Conservation (phyloP, 2,113 vertebrate species). For the Anhinga rufa region DNA sequence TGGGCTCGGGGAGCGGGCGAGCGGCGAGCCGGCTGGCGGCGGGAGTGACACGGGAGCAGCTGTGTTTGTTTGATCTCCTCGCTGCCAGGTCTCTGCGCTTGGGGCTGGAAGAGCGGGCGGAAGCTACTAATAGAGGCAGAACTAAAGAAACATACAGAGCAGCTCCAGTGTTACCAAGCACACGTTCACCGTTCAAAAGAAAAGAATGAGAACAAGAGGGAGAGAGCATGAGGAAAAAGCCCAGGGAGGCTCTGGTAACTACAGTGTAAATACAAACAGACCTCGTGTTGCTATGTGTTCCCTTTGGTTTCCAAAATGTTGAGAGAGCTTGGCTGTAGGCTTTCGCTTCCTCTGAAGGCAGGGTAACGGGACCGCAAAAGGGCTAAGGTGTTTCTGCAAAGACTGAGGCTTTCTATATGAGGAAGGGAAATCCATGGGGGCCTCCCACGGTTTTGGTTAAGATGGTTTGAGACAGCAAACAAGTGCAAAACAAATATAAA, state of each 20-base stretch:
- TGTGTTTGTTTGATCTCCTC: constrained; percentile 72
- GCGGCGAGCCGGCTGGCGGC: not conserved
- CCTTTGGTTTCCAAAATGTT: not conserved
- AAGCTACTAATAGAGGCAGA: constrained; percentile 59
- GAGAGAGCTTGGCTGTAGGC: not conserved
- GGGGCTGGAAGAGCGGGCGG: constrained; percentile 33
- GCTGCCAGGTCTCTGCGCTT: constrained; percentile 36
- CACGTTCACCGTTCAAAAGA: not conserved
- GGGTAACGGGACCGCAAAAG: not conserved
- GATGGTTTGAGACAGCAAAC: not conserved
- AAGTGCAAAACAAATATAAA: not conserved
- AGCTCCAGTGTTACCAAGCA: not conserved
- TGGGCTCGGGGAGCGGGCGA: not conserved
- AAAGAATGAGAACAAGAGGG: not conserved
- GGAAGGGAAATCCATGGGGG: not conserved
- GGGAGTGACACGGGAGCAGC: constrained; percentile 45
- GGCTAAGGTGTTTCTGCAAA: not conserved
- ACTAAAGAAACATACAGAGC: constrained; percentile 44
- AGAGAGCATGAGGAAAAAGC: not conserved
- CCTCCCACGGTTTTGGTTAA: not conserved
- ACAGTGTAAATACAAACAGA: not conserved
- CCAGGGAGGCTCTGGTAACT: not conserved
- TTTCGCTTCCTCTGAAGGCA: not conserved
- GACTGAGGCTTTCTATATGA: not conserved
- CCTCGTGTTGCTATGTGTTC: not conserved